Evolutionary conservation across 1,140 invertebrate species (phyloP), one percentile per base, ranked within the genome.

Genomic region (Aleiodes sp.): DNA sequence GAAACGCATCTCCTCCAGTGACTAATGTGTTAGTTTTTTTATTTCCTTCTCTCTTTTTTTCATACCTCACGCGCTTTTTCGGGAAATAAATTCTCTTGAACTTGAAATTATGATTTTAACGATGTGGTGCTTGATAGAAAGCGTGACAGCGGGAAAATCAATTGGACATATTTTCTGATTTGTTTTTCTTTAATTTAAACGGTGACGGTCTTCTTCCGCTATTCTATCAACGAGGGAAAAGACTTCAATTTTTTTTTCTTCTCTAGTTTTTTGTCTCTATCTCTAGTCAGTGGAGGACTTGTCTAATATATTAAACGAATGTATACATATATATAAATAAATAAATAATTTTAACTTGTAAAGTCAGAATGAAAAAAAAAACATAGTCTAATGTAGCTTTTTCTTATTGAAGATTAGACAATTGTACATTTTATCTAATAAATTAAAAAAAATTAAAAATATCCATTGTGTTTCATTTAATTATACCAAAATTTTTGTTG

Each of bases 401-500:
- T 79, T 83, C 80, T 80, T 72, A 79, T 75, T 72, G 35, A 79
- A 73, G 78, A 77, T 75, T 83, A 84, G 77, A 75, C 75, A 83
- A 84, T 82, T 86, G 83, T 85, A 86, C 82, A 85, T 86, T 86
- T 82, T 82, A 80, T 83, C 80, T 84, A 86, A 86, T 86, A 84
- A 84, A 84, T 77, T 72, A 79, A 76, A 77, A 80, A 79, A 83
- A 80, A 77, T 78, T 82, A 78, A 77, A 76, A 72, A 67, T 16
- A 16, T 43, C 7, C 19, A 6, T 16, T 43, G 31, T 35, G 31
- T 35, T 4, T 6, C 31, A 6, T 35, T 35, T 4, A 6, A 35
- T 4, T 6, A 6, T 10, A 35, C 10, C 31, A 35, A 35, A 4
- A 35, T 6, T 61, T 7, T 7, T 29, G 7, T n/a, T n/a, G n/a